Conservation (phyloP, 1,140 invertebrate genomes). For the Tetragonula clypearis region DNA sequence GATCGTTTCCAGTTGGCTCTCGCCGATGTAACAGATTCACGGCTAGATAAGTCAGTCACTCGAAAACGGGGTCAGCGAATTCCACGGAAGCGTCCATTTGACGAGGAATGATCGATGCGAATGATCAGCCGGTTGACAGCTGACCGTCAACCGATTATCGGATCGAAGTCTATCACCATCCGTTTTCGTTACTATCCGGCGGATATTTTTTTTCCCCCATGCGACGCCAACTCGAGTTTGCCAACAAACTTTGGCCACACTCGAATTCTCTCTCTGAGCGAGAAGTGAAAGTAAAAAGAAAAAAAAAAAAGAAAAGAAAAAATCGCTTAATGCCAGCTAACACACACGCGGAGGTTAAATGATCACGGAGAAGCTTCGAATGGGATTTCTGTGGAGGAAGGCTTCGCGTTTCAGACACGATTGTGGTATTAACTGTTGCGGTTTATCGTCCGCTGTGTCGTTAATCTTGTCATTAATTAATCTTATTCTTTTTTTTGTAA, state of each 20-base stretch:
- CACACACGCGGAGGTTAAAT: not conserved
- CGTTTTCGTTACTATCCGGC: not conserved
- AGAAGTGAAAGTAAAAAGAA: no score
- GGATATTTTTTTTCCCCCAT: not conserved
- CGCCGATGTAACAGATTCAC: not conserved
- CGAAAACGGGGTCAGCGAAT: conserved; percentile 19
- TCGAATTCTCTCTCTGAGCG: no score
- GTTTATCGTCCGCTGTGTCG: no score
- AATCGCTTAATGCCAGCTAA: not conserved
- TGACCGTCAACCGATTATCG: not conserved
- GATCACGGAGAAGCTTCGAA: not conserved
- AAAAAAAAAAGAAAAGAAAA: not conserved
- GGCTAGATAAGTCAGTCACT: not conserved
- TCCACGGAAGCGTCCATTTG: conserved; percentile 14
- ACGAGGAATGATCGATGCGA: conserved; percentile 9
- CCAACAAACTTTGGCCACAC: no score
- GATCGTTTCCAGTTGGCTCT: not conserved
- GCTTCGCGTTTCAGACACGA: no score
- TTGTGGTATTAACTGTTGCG: not conserved
- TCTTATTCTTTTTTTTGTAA: no score
- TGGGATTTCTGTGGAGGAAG: not conserved
- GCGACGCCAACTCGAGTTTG: conserved; percentile 1
- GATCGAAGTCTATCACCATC: not conserved
- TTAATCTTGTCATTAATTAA: no score
- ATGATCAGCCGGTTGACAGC: not conserved